phyloP scores from a whole-genome alignment of 2,113 vertebrate species.

The Campylorhamphus procurvoides region DNA sequence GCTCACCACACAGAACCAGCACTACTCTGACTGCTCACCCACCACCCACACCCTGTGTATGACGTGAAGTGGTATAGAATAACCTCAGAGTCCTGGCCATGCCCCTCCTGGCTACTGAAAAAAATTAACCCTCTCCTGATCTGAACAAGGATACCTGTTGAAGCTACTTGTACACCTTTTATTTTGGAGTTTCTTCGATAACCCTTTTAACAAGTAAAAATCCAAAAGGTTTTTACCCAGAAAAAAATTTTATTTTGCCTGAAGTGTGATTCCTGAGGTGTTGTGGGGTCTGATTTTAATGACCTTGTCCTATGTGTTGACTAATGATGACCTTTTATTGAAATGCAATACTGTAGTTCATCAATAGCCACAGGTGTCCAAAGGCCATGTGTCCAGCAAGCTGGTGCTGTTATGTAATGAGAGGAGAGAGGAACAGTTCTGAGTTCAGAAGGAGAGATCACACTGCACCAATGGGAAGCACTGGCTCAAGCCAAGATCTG shows the following conservation, averaged over 20 bases:
- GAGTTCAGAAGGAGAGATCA: background rate
- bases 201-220: background rate
- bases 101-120: background rate
- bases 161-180: background rate
- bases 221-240: background rate
- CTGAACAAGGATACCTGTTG: background rate
- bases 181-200: background rate
- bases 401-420: background rate
- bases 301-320: background rate
- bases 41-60: too few relatives aligned
- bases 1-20: background rate
- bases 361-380: background rate
- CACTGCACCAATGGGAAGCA: background rate
- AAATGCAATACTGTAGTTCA: background rate
- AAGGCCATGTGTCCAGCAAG: background rate
- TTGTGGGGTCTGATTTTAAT: background rate
- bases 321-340: background rate
- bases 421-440: background rate
- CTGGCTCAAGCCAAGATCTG: background rate
- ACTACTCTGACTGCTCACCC: background rate
- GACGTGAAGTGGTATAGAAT: fast-evolving
- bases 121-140: background rate
- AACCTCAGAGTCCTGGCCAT: too few relatives aligned
- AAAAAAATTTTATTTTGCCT: background rate
- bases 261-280: background rate